A percentile compares a stretch with the other conserved stretches of the same genome.
Conservation (phyloP, 2,113 vertebrate species). For the Megaceryle maxima region DNA sequence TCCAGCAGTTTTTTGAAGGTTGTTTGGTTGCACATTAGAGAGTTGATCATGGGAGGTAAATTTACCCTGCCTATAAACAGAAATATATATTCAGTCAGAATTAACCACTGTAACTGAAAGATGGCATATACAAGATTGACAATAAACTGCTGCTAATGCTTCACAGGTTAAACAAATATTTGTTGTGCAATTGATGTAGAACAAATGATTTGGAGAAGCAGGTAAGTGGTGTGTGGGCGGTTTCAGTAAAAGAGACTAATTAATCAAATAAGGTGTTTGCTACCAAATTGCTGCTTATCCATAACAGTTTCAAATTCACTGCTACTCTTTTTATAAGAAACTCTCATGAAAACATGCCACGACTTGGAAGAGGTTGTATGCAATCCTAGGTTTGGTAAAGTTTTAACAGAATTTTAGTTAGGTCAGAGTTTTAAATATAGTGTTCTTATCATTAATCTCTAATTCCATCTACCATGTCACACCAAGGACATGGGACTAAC, state of each 20-base stretch:
- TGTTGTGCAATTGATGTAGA: background rate
- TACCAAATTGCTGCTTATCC: background rate
- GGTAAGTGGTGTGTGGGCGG: background rate
- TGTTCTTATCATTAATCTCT: background rate
- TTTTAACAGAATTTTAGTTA: background rate
- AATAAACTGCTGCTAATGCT: background rate
- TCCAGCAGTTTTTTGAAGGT: background rate
- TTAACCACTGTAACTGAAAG: background rate
- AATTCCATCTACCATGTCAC: background rate
- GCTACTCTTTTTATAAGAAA: background rate
- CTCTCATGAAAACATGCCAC: background rate
- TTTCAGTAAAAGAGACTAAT: background rate
- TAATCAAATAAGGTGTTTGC: background rate
- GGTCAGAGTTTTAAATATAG: background rate
- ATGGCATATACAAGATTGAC: background rate
- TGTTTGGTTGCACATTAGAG: background rate
- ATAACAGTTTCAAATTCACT: background rate
- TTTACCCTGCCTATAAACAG: background rate
- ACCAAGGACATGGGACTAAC: background rate
- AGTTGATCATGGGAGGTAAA: background rate
- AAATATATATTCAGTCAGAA: background rate
- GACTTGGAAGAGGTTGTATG: background rate
- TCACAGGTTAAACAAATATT: background rate
- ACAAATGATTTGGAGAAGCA: background rate
- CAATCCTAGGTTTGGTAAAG: background rate